Evolutionary conservation across 2,888 invertebrate genomes (phyloP).

Genomic region (Eupithecia centaureata): DNA sequence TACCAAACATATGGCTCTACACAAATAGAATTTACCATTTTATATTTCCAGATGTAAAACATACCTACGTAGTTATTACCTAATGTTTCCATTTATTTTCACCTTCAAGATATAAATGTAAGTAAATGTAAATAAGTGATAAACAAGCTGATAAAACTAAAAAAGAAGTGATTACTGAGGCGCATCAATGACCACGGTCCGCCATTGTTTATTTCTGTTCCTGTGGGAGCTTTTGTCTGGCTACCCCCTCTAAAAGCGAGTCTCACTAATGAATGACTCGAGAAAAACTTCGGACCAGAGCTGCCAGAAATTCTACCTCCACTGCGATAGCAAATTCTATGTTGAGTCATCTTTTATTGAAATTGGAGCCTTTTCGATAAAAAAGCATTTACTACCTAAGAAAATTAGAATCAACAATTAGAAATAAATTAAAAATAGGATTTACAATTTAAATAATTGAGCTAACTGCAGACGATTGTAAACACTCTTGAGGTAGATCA

Average conservation of each 20-base stretch:
- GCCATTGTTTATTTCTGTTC: conserved; percentile 37
- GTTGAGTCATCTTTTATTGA: too few species aligned
- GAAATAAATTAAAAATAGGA: too few species aligned
- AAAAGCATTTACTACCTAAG: too few species aligned
- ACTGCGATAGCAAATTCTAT: too few species aligned
- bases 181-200: conserved; percentile 24
- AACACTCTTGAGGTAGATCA: too few species aligned
- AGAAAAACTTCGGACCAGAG: conserved; percentile 63
- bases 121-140: not conserved
- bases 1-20: not conserved
- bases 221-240: conserved; percentile 58
- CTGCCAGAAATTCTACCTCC: too few species aligned
- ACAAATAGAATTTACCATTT: not conserved
- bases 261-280: conserved; percentile 78
- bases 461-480: too few species aligned
- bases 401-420: too few species aligned
- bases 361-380: too few species aligned
- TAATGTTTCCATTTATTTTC: too few species aligned
- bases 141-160: not conserved
- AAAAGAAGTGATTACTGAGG: conserved; percentile 24
- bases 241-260: conserved; percentile 58
- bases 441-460: too few species aligned
- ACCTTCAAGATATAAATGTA: not conserved
- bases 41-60: not conserved
- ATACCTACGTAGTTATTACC: not conserved